Base-by-base conservation (phyloP, 2,888 invertebrate species). In the Epirrhoe alternata region DNA sequence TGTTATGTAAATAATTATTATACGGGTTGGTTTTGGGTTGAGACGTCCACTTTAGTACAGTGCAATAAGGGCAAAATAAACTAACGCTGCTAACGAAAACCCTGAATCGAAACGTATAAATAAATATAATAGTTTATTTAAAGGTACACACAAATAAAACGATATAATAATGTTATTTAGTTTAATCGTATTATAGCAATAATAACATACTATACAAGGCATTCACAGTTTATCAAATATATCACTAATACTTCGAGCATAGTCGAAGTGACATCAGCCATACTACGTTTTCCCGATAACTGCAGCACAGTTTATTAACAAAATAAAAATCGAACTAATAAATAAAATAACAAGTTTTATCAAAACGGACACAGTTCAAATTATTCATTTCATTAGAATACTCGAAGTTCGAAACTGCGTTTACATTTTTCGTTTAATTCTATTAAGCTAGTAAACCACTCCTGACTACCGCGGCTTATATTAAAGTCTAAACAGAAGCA, bases 121-220 rank as follows among this genome's bases (percentile, higher is more conserved):
- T 38, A 38, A 38, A 10, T 6, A 38, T 38, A 5, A 10, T 38
- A 38, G 35, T n/a, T n/a, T n/a, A n/a, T n/a, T n/a, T n/a, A n/a
- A 35, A 35, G 35, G 47, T 14, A 14, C 47, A 1, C 6, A 6
- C 5, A 38, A 17, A 17, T 12, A 50, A 61, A 55, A 71, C 59
- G 47, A 58, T 64, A 64, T 62, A 7, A 31, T 35, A 49, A 50
- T 66, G 54, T 69, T 74, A 77, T 77, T 66, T 78, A 77, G 30
- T 58, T 77, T 84, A 80, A 80, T 78, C 82, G 79, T 81, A 81
- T 79, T 81, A 77, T 54, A 71, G 74, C 77, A 84, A 81, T 84
- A 85, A 83, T 82, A 84, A 83, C 81, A 81, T 77, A 81, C 77
- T 77, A 80, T 80, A 83, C 76, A 82, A 81, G 74, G 81, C 80